Percentiles rank a stretch among this genome's conserved stretches.
Evolutionary conservation across 2,888 invertebrate genomes (phyloP).

Genomic region (Synergus laeviventris): DNA sequence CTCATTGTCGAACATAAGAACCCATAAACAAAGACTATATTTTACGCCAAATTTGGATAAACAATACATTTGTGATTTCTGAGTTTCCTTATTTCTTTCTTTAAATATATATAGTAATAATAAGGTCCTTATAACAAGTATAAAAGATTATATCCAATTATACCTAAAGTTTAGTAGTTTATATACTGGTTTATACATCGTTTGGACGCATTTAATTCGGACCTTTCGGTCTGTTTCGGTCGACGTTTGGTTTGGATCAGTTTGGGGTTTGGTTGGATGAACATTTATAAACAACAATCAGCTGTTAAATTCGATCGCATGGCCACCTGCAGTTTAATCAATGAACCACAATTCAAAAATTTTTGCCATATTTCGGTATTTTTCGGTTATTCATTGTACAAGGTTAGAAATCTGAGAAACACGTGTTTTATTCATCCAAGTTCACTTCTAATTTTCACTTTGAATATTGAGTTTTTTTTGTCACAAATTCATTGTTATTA

Average conservation of each 20-base stretch:
- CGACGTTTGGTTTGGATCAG: neutral
- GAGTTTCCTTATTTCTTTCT: neutral
- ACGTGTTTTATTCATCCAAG: neutral
- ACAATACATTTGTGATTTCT: neutral
- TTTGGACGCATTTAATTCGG: too few species aligned
- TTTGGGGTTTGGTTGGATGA: too few species aligned
- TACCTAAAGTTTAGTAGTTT: too few species aligned
- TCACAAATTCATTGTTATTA: neutral
- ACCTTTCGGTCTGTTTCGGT: too few species aligned
- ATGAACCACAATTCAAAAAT: neutral
- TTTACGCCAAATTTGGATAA: neutral
- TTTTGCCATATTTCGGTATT: neutral
- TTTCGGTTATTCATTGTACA: neutral
- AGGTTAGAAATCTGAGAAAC: slow-evolving; percentile 1
- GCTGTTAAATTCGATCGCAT: neutral
- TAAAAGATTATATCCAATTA: too few species aligned
- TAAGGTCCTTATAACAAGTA: neutral
- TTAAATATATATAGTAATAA: neutral
- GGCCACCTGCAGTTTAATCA: neutral
- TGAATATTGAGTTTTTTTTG: neutral
- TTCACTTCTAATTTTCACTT: neutral
- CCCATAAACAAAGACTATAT: neutral
- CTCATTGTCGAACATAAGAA: slow-evolving; percentile 10
- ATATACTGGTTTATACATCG: too few species aligned
- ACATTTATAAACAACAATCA: slow-evolving; percentile 5